Percentiles rank a stretch among this genome's conserved stretches.
Conservation (phyloP, 2,888 invertebrate genomes). For the Polymixis flavicincta region DNA sequence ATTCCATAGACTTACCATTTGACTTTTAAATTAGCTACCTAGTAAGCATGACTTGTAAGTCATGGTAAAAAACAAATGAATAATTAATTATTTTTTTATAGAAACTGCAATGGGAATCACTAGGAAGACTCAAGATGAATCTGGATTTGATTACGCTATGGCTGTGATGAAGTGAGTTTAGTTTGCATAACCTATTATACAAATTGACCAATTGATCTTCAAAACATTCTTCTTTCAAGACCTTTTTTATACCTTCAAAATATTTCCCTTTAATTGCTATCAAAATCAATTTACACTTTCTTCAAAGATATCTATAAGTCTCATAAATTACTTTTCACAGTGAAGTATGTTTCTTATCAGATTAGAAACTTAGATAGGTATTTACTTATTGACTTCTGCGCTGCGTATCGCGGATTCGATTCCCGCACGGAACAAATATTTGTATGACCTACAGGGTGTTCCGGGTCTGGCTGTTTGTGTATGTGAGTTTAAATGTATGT, state of each 20-base stretch:
- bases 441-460: too few species aligned
- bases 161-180: conserved; percentile 93
- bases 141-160: conserved; percentile 95
- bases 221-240: not conserved
- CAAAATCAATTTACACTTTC: not conserved
- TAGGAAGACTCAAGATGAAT: conserved; percentile 93
- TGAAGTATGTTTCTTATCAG: not conserved
- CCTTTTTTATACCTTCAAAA: not conserved
- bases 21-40: conserved; percentile 34
- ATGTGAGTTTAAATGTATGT: too few species aligned
- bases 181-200: not conserved
- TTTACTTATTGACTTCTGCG: too few species aligned
- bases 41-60: conserved; percentile 41
- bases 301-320: too few species aligned
- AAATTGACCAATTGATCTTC: not conserved
- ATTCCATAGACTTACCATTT: conserved; percentile 19
- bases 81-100: conserved; percentile 72
- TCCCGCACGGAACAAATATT: too few species aligned
- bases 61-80: not conserved
- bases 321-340: not conserved
- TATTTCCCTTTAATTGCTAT: not conserved
- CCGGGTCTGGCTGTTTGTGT: too few species aligned
- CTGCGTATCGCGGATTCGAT: too few species aligned
- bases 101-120: conserved; percentile 97
- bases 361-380: too few species aligned